Base-by-base conservation (phyloP, 2,113 vertebrate species). In the Engystomops pustulosus region DNA sequence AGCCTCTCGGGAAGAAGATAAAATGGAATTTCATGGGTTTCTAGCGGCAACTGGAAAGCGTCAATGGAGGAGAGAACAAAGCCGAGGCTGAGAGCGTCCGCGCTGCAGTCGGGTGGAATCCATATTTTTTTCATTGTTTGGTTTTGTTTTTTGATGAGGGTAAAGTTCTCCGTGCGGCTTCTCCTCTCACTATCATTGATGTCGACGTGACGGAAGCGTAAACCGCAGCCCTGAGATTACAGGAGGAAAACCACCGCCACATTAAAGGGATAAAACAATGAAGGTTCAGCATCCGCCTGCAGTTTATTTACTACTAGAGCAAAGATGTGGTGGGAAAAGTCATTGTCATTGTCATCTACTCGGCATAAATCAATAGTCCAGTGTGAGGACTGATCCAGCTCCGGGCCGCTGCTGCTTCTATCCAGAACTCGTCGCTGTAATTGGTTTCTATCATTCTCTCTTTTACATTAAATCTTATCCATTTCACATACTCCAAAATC, bases 1-100 rank as follows among this genome's bases (percentile, higher is more conserved):
- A 78, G 53, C 78, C 8, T 36, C 23, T 47, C 25, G 27, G 89
- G 85, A 86, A 62, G 25, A 85, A 6, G 58, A 80, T 27, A 30
- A 47, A 45, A 32, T 45, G 25, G 58, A 34, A 34, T 67, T 65
- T 80, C 78, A 67, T 41, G 20, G 78, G 78, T 77, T 38, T 77
- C 11, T 36, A 12, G 32, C 34, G 12, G 49, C 49, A 55, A 25
- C 9, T 77, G 49, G 49, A 36, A 77, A 36, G 18, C n/a, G 30
- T 77, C 49, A 77, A 58, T 23, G 30, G 30, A 74, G 69, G 36
- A 34, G 30, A 58, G 36, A 55, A 17, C 49, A 9, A 80, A 30
- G 36, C 25, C 41, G 47, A 47, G 77, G 60, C 32, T 8, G 41
- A 27, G 38, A 49, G 60, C 14, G 27, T 34, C 14, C 5, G 25